Evolutionary conservation across 2,797 vertebrate genomes (phyloP), one percentile per base, ranked within the genome.

Genomic region (Alectoris magna): DNA sequence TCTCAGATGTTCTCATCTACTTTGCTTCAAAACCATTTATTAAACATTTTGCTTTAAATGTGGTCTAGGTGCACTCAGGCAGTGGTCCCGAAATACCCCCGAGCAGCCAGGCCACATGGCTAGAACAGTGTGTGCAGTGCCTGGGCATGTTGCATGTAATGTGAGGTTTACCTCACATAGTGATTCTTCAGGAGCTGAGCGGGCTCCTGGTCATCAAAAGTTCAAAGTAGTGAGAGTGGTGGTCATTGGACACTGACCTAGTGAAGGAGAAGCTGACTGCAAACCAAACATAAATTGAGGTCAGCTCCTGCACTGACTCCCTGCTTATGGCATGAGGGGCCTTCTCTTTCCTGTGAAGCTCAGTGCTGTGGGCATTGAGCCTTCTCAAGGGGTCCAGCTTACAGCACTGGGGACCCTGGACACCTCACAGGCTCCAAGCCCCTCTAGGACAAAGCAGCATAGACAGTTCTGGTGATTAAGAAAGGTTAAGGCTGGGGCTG

Each of bases 121-220:
- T 53, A 48, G n/a, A 73, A 11, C 31, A 48, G 1, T 14, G 17
- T 58, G 51, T 34, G 21, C 14, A 3, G 39, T 19, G 43, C 58
- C 17, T 34, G 41, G 2, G 1, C 16, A 4, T 41, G 16, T 18
- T 84, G 0, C 49, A 1, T 10, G 41, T 51, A 31, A 5, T 60
- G 15, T 72, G 3, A 1, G 31, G 34, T 67, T 84, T 53, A 34
- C 68, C 41, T 82, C 29, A 7, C 9, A 4, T 11, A 21, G 46
- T n/a, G 48, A 51, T 74, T 68, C n/a, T 74, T 85, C 6, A 7
- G 36, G 64, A 71, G n/a, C 59, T 23, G 3, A 83, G 26, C 0
- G 1, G 17, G 10, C 14, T 86, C 23, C 29, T 29, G 6, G 34
- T n/a, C 46, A 4, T 16, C 36, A 68, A 62, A 84, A 88, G 21